These are phyloP conservation scores for Cantharis rufa DNA, from an alignment of 2,888 invertebrate species.

Conservation along the genomic window DNA sequence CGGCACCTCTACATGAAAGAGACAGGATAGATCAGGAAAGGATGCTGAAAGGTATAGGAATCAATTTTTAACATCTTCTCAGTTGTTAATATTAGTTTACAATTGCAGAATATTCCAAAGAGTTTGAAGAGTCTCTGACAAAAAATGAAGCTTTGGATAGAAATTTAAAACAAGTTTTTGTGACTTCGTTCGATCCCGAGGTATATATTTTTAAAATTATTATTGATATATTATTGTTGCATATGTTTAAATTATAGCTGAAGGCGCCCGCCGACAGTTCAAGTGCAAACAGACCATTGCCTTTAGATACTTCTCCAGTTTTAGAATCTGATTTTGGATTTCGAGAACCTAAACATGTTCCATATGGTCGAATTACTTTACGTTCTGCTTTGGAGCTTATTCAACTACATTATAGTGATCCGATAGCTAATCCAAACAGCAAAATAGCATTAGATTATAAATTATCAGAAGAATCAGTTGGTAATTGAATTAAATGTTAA, in stretches of 20 bases:
- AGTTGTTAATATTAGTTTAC: neutral
- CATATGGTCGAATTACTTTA: slow-evolving; percentile 69
- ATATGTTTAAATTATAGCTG: slow-evolving; percentile 37
- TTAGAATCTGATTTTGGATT: slow-evolving; percentile 69
- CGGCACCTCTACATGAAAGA: slow-evolving; percentile 71
- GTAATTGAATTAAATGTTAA: slow-evolving; percentile 47
- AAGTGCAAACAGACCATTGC: slow-evolving; percentile 60
- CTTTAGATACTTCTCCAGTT: slow-evolving; percentile 59
- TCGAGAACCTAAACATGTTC: slow-evolving; percentile 65
- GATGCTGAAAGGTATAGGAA: slow-evolving; percentile 59
- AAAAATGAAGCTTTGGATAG: slow-evolving; percentile 68
- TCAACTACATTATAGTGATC: slow-evolving; percentile 65
- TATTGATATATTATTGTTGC: neutral
- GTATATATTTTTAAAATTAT: slow-evolving; percentile 17
- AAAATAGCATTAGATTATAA: slow-evolving; percentile 72
- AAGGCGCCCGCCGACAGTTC: slow-evolving; percentile 51
- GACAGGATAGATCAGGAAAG: slow-evolving; percentile 67
- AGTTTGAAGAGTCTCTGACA: slow-evolving; percentile 63
- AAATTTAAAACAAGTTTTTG: slow-evolving; percentile 73
- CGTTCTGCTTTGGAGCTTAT: slow-evolving; percentile 69
- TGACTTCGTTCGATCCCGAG: slow-evolving; percentile 64
- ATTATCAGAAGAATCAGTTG: slow-evolving; percentile 65
- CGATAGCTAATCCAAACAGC: slow-evolving; percentile 60
- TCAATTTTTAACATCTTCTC: neutral
- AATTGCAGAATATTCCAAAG: slow-evolving; percentile 62